Conservation (phyloP, 2,113 vertebrate genomes). For the Pituophis catenifer region DNA sequence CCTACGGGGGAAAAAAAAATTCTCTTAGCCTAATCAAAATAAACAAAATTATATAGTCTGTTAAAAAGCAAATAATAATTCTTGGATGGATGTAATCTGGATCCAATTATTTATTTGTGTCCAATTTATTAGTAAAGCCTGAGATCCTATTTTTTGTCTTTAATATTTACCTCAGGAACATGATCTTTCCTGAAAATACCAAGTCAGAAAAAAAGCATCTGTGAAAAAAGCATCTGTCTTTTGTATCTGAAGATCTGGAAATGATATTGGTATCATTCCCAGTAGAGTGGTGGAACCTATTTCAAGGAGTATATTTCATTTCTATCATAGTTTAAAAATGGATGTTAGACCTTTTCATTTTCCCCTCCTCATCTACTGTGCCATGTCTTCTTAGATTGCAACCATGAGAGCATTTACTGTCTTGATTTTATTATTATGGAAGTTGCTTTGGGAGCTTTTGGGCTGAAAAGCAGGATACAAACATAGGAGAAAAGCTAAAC, state of each 20-base stretch:
- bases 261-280: neutral
- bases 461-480: neutral
- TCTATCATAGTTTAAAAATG: neutral
- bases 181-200: no score
- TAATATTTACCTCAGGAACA: no score
- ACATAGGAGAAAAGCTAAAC: neutral
- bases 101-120: no score
- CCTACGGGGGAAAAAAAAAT: slow-evolving; percentile 93
- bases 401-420: neutral
- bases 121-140: no score
- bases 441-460: neutral
- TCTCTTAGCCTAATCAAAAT: slow-evolving; percentile 98
- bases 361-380: neutral
- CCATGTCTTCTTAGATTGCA: neutral
- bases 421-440: neutral
- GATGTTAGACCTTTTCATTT: neutral
- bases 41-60: slow-evolving; percentile 82
- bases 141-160: no score
- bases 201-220: no score
- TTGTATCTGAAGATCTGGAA: neutral
- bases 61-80: neutral
- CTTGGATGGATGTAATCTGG: no score
- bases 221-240: no score
- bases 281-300: neutral
- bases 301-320: neutral